These are phyloP conservation scores for Harpalus rubripes DNA, from an alignment of 2,888 invertebrate species.

Conservation along the genomic window DNA sequence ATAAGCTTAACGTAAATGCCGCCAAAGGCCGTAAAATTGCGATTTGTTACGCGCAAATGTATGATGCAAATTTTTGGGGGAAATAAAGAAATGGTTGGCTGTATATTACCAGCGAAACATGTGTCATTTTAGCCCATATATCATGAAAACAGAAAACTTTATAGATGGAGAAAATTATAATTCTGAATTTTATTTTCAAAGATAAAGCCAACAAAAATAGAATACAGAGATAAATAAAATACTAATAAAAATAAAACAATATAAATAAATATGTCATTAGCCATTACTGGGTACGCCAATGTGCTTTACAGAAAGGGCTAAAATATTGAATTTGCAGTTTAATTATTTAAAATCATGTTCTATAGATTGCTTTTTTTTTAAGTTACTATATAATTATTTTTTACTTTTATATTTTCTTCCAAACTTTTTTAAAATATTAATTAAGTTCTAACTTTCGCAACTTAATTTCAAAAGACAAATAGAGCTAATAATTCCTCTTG, in stretches of 20 bases:
- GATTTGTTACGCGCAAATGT: constrained; percentile 58
- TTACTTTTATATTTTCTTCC: too few relatives aligned
- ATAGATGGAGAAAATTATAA: neutral
- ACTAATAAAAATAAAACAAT: neutral
- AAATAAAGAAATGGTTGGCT: constrained; percentile 28
- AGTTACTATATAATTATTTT: too few relatives aligned
- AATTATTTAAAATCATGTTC: too few relatives aligned
- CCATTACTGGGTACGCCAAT: too few relatives aligned
- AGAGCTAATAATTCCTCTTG: too few relatives aligned
- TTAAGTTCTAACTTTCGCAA: too few relatives aligned
- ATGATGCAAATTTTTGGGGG: constrained; percentile 59
- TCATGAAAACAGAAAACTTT: constrained; percentile 16
- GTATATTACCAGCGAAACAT: constrained; percentile 16
- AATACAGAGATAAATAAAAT: neutral
- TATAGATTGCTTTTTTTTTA: too few relatives aligned
- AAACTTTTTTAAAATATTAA: too few relatives aligned
- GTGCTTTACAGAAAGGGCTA: neutral
- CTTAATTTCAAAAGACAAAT: too few relatives aligned
- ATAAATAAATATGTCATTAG: neutral
- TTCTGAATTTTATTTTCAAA: neutral
- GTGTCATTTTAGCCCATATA: constrained; percentile 1
- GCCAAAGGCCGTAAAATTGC: constrained; percentile 57
- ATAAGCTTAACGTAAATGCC: constrained; percentile 35
- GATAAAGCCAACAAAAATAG: neutral
- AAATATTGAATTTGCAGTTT: too few relatives aligned